These are phyloP conservation scores for Panulirus ornatus DNA, from an alignment of 1,140 invertebrate species.

Conservation along the genomic window DNA sequence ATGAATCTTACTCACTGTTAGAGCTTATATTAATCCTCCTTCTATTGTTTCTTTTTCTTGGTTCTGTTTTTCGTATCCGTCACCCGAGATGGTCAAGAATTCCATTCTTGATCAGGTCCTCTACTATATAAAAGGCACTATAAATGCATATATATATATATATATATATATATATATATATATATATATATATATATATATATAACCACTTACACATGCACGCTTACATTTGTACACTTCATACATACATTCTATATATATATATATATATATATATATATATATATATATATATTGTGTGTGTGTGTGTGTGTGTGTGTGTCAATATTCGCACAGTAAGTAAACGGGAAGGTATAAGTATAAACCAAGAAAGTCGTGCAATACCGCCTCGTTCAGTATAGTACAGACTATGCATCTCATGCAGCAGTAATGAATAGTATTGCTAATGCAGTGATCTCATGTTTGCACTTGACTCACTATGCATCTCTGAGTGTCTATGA, in stretches of 20 bases:
- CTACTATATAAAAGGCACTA: no score
- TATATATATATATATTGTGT: slow-evolving; percentile 40
- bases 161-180: slow-evolving; percentile 44
- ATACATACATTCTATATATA: slow-evolving; percentile 48
- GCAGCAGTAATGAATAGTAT: no score
- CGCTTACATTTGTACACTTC: slow-evolving; percentile 36
- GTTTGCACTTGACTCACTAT: not conserved
- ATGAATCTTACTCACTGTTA: no score
- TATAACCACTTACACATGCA: not conserved
- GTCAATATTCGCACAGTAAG: not conserved
- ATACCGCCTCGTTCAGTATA: no score
- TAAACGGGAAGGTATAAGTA: not conserved
- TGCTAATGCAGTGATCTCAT: not conserved
- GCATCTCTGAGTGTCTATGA: not conserved
- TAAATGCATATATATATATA: slow-evolving; percentile 35
- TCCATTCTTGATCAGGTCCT: no score
- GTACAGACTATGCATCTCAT: not conserved
- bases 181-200: slow-evolving; percentile 43
- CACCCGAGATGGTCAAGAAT: no score
- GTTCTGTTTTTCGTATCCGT: no score
- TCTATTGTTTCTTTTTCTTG: no score
- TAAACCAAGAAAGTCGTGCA: not conserved
- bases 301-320: slow-evolving; percentile 41
- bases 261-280: slow-evolving; percentile 45
- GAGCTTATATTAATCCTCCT: no score